Percentiles rank a stretch among this genome's conserved stretches.
These are phyloP conservation scores for Selene dorsalis DNA, from an alignment of 2,797 vertebrate genomes.

Conservation along the genomic window DNA sequence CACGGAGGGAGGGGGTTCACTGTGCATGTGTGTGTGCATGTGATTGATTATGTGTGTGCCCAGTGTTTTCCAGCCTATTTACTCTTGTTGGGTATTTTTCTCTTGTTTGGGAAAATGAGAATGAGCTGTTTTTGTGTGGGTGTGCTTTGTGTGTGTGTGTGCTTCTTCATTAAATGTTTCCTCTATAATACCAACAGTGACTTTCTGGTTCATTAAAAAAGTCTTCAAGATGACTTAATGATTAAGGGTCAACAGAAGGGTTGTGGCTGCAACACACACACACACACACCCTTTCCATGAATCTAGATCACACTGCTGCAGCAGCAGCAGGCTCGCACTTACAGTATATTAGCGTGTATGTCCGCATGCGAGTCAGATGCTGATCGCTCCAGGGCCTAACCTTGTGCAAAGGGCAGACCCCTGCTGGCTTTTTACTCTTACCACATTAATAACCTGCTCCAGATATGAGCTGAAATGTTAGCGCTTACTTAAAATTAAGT, in stretches of 20 bases:
- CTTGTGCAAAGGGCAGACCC: neutral
- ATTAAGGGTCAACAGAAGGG: neutral
- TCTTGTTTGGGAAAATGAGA: neutral
- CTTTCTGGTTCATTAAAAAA: slow-evolving; percentile 26
- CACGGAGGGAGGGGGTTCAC: slow-evolving; percentile 13
- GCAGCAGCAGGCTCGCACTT: neutral
- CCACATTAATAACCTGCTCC: neutral
- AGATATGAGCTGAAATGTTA: slow-evolving; percentile 5
- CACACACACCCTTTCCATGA: neutral
- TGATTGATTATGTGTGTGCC: neutral
- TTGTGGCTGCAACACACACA: neutral
- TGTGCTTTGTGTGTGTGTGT: neutral
- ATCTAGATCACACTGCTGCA: neutral
- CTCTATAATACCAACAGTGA: slow-evolving; percentile 9
- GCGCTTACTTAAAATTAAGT: slow-evolving; percentile 10
- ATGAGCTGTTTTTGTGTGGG: neutral
- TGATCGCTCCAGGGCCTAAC: neutral
- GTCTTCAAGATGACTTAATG: slow-evolving; percentile 9
- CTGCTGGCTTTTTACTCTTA: neutral
- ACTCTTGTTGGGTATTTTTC: neutral
- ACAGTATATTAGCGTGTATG: neutral
- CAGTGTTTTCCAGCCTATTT: neutral
- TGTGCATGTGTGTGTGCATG: neutral
- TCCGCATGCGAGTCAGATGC: neutral
- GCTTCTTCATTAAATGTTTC: neutral